phyloP scores from a whole-genome alignment of 2,113 vertebrate genomes.

The Electrona antarctica region DNA sequence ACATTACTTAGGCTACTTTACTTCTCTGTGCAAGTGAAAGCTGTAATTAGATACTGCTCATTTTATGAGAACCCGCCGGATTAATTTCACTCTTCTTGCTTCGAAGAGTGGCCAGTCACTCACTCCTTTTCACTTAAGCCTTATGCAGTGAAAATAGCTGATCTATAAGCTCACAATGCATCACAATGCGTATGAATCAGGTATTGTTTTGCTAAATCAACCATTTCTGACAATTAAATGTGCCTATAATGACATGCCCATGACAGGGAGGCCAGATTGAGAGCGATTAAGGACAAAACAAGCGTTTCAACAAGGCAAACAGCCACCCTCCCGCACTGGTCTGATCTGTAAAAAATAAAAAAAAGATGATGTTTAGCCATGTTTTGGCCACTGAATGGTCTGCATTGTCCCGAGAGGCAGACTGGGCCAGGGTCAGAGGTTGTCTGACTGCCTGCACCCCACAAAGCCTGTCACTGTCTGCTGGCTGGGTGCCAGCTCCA shows the following conservation, averaged over 20 bases:
- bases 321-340: constrained; percentile 27
- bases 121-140: constrained; percentile 13
- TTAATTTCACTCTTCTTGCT: not conserved
- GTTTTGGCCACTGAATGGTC: constrained; percentile 48
- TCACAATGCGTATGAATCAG: too few relatives aligned
- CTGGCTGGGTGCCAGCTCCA: constrained; percentile 57
- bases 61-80: too few relatives aligned
- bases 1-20: constrained; percentile 25
- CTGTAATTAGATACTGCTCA: too few relatives aligned
- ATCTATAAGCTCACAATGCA: too few relatives aligned
- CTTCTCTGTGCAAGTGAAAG: not conserved
- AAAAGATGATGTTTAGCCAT: constrained; percentile 27
- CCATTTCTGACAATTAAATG: not conserved
- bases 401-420: constrained; percentile 63
- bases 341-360: not conserved
- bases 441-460: constrained; percentile 49
- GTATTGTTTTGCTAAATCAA: not conserved
- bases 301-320: constrained; percentile 26
- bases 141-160: too few relatives aligned
- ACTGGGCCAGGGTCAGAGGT: constrained; percentile 67
- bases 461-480: constrained; percentile 64
- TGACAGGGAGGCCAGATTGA: too few relatives aligned
- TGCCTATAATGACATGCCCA: not conserved
- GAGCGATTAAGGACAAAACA: constrained; percentile 5
- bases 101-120: not conserved